Percentiles rank a stretch among this genome's conserved stretches.
phyloP scores from a whole-genome alignment of 2,797 vertebrate genomes.

The Malacoctenus gilli region DNA sequence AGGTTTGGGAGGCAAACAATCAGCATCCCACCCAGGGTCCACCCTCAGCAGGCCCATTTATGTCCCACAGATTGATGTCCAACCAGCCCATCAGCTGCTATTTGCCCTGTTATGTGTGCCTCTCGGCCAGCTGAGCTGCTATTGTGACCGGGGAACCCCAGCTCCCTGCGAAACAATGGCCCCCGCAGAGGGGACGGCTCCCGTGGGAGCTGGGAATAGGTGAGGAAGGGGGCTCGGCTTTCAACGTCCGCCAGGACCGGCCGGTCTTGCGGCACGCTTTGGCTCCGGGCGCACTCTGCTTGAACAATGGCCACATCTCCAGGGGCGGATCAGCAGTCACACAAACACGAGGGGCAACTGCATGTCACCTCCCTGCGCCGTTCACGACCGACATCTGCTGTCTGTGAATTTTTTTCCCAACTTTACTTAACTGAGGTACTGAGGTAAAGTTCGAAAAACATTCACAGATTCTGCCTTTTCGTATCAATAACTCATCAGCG shows the following conservation, averaged over 20 bases:
- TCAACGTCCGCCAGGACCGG: too few species aligned
- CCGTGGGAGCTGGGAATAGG: slow-evolving; percentile 30
- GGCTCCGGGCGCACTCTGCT: too few species aligned
- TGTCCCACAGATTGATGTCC: slow-evolving; percentile 30
- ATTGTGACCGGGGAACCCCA: slow-evolving; percentile 45
- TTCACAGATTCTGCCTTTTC: too few species aligned
- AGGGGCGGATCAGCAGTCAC: slow-evolving; percentile 34
- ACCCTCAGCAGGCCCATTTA: background rate
- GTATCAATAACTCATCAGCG: too few species aligned
- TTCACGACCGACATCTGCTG: background rate
- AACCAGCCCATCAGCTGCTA: slow-evolving; percentile 41
- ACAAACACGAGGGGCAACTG: slow-evolving; percentile 12
- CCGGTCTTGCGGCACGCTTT: slow-evolving; percentile 19
- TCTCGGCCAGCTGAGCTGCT: slow-evolving; percentile 51
- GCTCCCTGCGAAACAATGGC: slow-evolving; percentile 41
- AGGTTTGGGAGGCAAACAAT: too few species aligned
- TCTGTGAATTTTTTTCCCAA: too few species aligned
- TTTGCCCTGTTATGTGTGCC: slow-evolving; percentile 38
- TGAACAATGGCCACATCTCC: slow-evolving; percentile 44
- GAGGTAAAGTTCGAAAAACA: too few species aligned
- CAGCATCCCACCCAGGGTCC: too few species aligned
- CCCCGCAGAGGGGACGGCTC: slow-evolving; percentile 46
- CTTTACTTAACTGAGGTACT: too few species aligned
- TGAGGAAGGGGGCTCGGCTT: slow-evolving; percentile 14
- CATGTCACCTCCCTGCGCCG: slow-evolving; percentile 14